phyloP scores from a whole-genome alignment of 2,888 invertebrate species.

The Napeogenes inachia region DNA sequence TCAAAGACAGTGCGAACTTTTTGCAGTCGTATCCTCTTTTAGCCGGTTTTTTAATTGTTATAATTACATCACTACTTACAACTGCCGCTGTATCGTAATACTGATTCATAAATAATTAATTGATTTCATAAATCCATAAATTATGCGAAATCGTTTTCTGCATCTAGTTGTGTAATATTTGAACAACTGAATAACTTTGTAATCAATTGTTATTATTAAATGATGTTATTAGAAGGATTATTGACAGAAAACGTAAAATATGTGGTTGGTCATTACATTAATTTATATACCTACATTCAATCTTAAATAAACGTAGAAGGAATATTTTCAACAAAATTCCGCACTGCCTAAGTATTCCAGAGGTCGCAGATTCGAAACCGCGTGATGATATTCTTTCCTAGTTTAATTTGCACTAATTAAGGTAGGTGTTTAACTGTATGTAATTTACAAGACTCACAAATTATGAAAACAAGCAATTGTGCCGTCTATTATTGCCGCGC shows the following conservation, averaged over 20 bases:
- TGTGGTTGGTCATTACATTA: too few relatives aligned
- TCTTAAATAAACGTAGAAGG: too few relatives aligned
- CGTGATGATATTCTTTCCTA: too few relatives aligned
- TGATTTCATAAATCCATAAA: too few relatives aligned
- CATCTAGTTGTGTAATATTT: not conserved
- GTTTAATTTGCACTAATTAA: too few relatives aligned
- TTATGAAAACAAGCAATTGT: not conserved
- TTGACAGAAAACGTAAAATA: not conserved
- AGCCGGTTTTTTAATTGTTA: not conserved
- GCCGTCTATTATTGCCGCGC: not conserved
- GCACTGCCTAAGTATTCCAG: too few relatives aligned
- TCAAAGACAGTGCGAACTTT: not conserved
- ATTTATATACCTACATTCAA: too few relatives aligned
- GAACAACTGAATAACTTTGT: not conserved
- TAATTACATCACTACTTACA: not conserved
- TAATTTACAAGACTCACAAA: too few relatives aligned
- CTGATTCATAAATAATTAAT: not conserved
- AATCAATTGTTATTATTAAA: not conserved
- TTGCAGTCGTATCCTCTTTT: conserved; percentile 1
- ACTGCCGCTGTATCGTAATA: not conserved
- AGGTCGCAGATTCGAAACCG: too few relatives aligned
- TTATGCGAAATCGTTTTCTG: not conserved
- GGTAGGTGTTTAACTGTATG: too few relatives aligned
- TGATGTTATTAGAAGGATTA: not conserved
- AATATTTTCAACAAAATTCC: too few relatives aligned